Evolutionary conservation across 2,113 vertebrate genomes (phyloP).

Genomic region (Columbina picui): DNA sequence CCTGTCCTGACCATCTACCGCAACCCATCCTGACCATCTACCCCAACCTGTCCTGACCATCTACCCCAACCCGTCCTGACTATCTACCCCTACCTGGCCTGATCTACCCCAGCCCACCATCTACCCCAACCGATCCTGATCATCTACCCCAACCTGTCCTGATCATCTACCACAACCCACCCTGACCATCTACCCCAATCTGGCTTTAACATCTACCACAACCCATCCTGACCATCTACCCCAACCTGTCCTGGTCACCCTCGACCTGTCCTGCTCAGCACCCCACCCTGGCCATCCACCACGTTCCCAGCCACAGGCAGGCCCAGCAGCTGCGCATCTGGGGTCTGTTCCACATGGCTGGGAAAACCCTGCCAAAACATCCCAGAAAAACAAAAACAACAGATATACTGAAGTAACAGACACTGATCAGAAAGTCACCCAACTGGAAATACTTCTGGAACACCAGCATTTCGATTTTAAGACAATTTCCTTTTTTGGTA

Average conservation of each 20-base stretch:
- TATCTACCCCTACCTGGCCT: no score
- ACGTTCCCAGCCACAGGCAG: fast-evolving
- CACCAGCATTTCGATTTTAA: background rate
- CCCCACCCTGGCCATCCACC: no score
- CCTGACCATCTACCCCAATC: no score
- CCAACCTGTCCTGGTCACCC: no score
- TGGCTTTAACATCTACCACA: no score
- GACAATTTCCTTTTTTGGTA: background rate
- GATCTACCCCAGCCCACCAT: no score
- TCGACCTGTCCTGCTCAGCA: fast-evolving
- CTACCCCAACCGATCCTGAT: no score
- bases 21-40: no score
- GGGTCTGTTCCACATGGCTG: fast-evolving
- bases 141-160: background rate
- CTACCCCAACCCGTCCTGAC: no score
- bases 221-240: no score
- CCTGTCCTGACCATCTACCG: no score
- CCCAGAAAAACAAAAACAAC: background rate
- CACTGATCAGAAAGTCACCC: background rate
- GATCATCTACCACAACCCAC: fast-evolving
- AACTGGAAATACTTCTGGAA: background rate
- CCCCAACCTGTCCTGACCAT: no score
- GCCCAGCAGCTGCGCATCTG: fast-evolving
- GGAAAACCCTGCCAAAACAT: background rate
- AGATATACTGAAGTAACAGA: background rate